Evolutionary conservation across 2,113 vertebrate genomes (phyloP).

Genomic region (Eira barbara): DNA sequence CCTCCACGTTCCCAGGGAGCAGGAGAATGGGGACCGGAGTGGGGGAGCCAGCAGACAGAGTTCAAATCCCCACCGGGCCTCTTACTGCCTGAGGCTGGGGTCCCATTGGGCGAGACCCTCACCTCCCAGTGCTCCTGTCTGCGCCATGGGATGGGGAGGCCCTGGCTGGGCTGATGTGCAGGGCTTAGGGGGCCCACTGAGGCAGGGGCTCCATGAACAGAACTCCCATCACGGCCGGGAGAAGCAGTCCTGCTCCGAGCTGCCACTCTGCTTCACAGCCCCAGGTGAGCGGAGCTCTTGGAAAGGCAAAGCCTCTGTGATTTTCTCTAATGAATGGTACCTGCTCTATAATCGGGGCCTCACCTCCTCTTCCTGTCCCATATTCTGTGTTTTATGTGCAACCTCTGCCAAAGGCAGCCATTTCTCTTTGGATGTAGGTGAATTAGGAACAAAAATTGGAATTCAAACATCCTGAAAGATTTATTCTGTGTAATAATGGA

Average conservation of each 20-base stretch:
- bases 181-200: background rate
- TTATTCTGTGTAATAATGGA: background rate
- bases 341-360: slow-evolving; percentile 36
- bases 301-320: background rate
- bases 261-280: background rate
- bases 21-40: background rate
- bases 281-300: background rate
- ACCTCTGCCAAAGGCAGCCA: slow-evolving; percentile 2
- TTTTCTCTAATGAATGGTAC: slow-evolving; percentile 36
- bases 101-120: background rate
- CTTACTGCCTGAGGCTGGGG: background rate
- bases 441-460: background rate
- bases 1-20: background rate
- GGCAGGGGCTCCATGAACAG: background rate
- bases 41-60: background rate
- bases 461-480: background rate
- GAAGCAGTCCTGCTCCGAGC: background rate
- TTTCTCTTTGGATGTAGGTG: slow-evolving; percentile 20
- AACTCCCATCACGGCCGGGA: background rate
- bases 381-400: background rate
- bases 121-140: background rate
- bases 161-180: background rate
- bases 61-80: background rate
- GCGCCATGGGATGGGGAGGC: fast-evolving
- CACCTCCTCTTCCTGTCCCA: background rate